Percentiles rank a stretch among this genome's conserved stretches.
Evolutionary conservation across 2,797 vertebrate genomes (phyloP).

Genomic region (Siniperca scherzeri): DNA sequence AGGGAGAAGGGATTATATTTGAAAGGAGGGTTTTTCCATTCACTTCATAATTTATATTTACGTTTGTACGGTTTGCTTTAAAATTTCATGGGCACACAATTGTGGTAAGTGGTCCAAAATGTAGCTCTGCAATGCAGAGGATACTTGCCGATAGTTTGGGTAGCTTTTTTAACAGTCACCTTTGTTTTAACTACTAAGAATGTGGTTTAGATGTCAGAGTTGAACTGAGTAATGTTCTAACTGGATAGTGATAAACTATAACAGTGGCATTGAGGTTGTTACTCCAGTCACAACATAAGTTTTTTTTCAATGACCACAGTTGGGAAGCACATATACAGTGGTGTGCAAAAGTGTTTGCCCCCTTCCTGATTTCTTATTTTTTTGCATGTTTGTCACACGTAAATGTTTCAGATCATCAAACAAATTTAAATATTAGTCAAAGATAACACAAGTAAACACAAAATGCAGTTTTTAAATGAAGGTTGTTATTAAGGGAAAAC

Average conservation of each 20-base stretch:
- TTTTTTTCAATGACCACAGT: background rate
- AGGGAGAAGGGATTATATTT: background rate
- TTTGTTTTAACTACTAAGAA: background rate
- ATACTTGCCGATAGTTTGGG: background rate
- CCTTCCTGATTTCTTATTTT: no score
- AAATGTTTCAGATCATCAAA: no score
- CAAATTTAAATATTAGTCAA: no score
- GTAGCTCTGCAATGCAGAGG: background rate
- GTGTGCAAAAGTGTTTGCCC: no score
- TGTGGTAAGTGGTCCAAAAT: background rate
- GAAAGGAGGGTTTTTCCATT: background rate
- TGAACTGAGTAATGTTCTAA: background rate
- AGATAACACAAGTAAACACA: no score
- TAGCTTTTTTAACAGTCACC: no score
- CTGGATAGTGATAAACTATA: background rate
- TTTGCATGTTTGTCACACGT: no score
- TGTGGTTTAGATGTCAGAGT: background rate
- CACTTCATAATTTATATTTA: background rate
- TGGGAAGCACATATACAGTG: no score
- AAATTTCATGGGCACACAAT: background rate
- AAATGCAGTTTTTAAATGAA: no score
- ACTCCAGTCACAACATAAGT: constrained; percentile 5
- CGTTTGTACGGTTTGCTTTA: no score
- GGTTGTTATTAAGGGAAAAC: no score
- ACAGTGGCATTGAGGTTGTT: background rate